Evolutionary conservation across 1,140 invertebrate species (phyloP), one percentile per base, ranked within the genome.

Genomic region (Diabrotica undecimpunctata): DNA sequence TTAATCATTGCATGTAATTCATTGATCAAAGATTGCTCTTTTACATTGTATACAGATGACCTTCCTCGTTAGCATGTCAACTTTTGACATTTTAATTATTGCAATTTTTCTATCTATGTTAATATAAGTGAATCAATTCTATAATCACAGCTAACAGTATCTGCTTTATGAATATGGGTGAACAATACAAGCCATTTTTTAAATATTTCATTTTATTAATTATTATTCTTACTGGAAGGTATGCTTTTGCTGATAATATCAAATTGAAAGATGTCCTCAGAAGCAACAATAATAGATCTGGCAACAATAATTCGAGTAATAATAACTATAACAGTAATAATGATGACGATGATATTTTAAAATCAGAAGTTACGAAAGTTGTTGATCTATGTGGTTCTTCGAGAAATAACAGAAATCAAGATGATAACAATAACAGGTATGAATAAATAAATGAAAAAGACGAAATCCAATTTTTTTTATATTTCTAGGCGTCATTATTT

Each of bases 351-450:
- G 50, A 67, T 54, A 39, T 64, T 2, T 60, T 70, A 11, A 68
- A 66, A 61, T 51, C 41, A 51, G 66, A 70, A 62, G 55, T 62
- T 8, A 50, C 64, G 50, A 65, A 70, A 65, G 54, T 63, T 10
- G 37, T 70, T 10, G 52, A 60, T 10, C 61, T 64, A 64, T 70
- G 69, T 55, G 65, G 69, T 38, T 66, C 56, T 8, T 25, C 25
- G 39, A 56, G 5, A 12, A 25, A 13, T 14, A 54, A 39, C 10
- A 14, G 25, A 14, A 55, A 53, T 14, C 14, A 53, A 9, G 62
- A 62, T 5, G 39, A 38, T 14, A 41, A 54, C 7, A 51, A 69
- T 53, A 52, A 66, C 25, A 62, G 55, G 11, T 41, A 64, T 52
- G 50, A 25, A 25, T 25, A 25, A 25, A 25, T 1, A 4, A 25